Evolutionary conservation across 2,888 invertebrate species (phyloP), one percentile per base, ranked within the genome.

Genomic region (Leucozona laternaria): DNA sequence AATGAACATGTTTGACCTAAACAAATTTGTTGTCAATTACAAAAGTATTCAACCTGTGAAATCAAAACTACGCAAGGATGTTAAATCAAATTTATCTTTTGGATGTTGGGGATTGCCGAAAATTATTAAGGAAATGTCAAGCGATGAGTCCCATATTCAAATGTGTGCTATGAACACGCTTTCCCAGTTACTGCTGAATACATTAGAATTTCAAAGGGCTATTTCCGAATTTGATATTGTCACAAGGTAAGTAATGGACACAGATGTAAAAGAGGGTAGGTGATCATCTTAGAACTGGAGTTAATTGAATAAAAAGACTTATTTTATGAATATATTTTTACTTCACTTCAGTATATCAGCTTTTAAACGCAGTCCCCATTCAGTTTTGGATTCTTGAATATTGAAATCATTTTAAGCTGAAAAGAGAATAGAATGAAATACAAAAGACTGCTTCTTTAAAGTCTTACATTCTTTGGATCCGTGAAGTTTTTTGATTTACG

Each of bases 81-180:
- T 91, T 85, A 89, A 89, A 8, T 88, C 90, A 0, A 79, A 89
- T 68, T 77, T 90, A 64, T 91, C 91, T 0, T 92, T 90, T 48
- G 92, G 92, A 3, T 85, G 77, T 28, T 88, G 83, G 64, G 90
- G 91, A 0, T 50, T 92, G 43, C 90, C 90, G 10, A 90, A 91
- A 28, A 62, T 92, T 3, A 79, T 91, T 70, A 84, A 88, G 13
- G 90, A 92, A 88, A 82, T 92, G 45, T 88, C 89, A 25, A 90
- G 89, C 77, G 89, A 90, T 48, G 78, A 89, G 8, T 31, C 40
- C 4, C n/a, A 89, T 8, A 88, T 88, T 3, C 91, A 91, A 45
- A 90, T 90, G 88, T 88, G 85, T 20, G 91, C 91, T 0, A 88
- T 92, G 6, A 90, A 90, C 15, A 90, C 90, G 0, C 71, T 92